phyloP scores from a whole-genome alignment of 1,140 invertebrate species.

The Aphidius gifuensis region DNA sequence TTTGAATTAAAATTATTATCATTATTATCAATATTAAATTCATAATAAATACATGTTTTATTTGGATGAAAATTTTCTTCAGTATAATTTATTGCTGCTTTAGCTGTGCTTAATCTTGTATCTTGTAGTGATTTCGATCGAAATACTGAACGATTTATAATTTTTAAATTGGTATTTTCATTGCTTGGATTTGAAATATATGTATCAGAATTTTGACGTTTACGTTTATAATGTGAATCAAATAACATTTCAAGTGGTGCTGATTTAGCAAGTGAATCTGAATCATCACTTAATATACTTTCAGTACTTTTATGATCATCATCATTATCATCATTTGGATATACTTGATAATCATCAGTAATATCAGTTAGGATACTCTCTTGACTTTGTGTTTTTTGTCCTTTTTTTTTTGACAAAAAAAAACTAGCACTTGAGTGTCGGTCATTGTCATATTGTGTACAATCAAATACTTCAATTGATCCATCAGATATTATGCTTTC shows the following conservation, averaged over 20 bases:
- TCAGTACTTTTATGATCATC: slow-evolving; percentile 50
- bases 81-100: slow-evolving; percentile 29
- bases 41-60: slow-evolving; percentile 39
- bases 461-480: slow-evolving; percentile 55
- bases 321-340: slow-evolving; percentile 41
- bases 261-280: slow-evolving; percentile 64
- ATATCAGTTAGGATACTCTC: slow-evolving; percentile 78
- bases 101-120: slow-evolving; percentile 40
- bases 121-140: slow-evolving; percentile 56
- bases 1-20: slow-evolving; percentile 27
- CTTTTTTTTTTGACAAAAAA: slow-evolving; percentile 49
- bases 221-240: slow-evolving; percentile 51
- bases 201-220: slow-evolving; percentile 46
- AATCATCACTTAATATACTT: slow-evolving; percentile 54
- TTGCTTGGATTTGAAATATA: slow-evolving; percentile 41
- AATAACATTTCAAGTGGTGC: slow-evolving; percentile 71
- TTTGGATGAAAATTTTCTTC: slow-evolving; percentile 33
- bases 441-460: slow-evolving; percentile 60
- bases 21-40: slow-evolving; percentile 40
- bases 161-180: slow-evolving; percentile 5
- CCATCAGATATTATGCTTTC: slow-evolving; percentile 75
- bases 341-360: slow-evolving; percentile 59
- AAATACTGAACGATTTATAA: slow-evolving; percentile 39
- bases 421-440: slow-evolving; percentile 57
- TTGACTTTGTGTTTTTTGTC: slow-evolving; percentile 67